Percentiles rank a stretch among this genome's conserved stretches.
Evolutionary conservation across 1,140 invertebrate species (phyloP).

Genomic region (Acyrthosiphon pisum): DNA sequence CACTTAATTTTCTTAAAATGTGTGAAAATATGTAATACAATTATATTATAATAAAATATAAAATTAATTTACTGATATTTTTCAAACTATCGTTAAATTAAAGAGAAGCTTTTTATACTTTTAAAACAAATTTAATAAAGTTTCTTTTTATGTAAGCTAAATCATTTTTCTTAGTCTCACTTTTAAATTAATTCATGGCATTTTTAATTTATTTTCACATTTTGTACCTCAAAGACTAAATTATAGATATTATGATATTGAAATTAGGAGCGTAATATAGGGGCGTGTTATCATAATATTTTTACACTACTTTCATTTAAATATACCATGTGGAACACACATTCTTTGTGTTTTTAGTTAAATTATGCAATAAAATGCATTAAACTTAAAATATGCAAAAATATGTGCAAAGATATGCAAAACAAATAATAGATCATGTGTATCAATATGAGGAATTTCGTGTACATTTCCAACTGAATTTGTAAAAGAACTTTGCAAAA

Average conservation of each 20-base stretch:
- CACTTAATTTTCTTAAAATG: neutral
- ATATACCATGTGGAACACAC: neutral
- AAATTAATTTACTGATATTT: neutral
- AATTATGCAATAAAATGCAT: neutral
- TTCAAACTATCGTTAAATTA: neutral
- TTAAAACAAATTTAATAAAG: neutral
- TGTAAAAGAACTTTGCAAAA: neutral
- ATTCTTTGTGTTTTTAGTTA: neutral
- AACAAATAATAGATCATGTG: neutral
- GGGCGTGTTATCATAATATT: neutral
- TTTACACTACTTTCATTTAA: neutral
- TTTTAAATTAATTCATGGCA: neutral
- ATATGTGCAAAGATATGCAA: no score
- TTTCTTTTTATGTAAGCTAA: neutral
- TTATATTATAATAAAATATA: neutral
- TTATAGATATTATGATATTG: neutral
- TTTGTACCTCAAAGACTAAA: neutral
- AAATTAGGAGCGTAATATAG: neutral
- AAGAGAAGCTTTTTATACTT: neutral
- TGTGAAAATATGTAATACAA: neutral
- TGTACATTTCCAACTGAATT: neutral
- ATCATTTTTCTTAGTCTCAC: neutral
- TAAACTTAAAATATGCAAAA: no score
- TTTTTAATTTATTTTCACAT: neutral
- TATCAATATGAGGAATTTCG: neutral